Base-by-base conservation (phyloP, 2,888 invertebrate species). In the Noctua comes region DNA sequence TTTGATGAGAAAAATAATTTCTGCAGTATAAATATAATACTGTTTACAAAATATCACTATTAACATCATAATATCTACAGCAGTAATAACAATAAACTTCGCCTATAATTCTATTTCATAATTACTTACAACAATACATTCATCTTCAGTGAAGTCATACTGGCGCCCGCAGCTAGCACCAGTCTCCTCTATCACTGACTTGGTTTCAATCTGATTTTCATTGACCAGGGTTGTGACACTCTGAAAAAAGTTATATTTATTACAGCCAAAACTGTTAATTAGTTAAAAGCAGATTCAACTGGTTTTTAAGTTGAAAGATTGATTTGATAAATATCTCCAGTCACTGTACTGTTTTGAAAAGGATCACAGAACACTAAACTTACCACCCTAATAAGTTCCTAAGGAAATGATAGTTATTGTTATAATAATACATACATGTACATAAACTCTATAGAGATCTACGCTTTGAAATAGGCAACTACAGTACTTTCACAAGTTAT, bases 201-300 rank as follows among this genome's bases (percentile, higher is more conserved):
- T 93, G n/a, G 96, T 97, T 73, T 94, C 90, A 66, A 97, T 77
- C 88, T 96, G 96, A 88, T 95, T 97, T 71, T 97, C 97, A 87
- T 94, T 97, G 36, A 97, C 94, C 85, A 97, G 90, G 54, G 93
- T 97, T 64, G 97, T 97, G 21, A 95, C 91, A 92, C 97, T 97
- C 97, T 97, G 91, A 85, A 96, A 96, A 84, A 74, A 74, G 3
- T 43, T 11, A 57, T 40, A n/a, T 68, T 36, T 59, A 21, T 64
- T 21, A 64, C 21, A 36, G 27, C 10, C 36, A 16, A 59, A 16
- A 64, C 21, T 62, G 59, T 27, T 16, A 18, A 62, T 31, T 18
- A 62, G 62, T 18, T 8, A 62, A 62, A 62, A 62, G 18, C 31
- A 62, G 31, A 31, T 62, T 21, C 3, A 11, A 36, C 64, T 24